Evolutionary conservation across 2,113 vertebrate genomes (phyloP).

Genomic region (Ursus arctos): DNA sequence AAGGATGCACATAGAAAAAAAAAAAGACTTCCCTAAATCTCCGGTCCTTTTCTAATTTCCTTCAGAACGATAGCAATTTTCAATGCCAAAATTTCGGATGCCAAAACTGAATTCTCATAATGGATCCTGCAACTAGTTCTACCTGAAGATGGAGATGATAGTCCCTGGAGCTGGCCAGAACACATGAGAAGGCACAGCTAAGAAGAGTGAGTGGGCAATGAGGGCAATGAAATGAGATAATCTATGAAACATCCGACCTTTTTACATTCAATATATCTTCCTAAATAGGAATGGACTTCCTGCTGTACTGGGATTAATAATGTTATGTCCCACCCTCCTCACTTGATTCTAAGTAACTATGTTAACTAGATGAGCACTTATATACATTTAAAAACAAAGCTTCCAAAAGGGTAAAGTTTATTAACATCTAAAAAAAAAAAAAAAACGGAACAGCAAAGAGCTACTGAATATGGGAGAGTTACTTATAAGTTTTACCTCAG

Average conservation of each 20-base stretch:
- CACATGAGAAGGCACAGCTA: not conserved
- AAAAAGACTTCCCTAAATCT: slow-evolving; percentile 22
- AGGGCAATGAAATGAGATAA: not conserved
- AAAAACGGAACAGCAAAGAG: slow-evolving; percentile 19
- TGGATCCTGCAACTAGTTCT: not conserved
- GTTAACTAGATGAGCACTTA: slow-evolving; percentile 45
- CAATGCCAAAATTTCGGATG: not conserved
- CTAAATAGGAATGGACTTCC: not conserved
- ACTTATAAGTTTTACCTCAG: slow-evolving; percentile 66
- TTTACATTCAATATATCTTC: not conserved
- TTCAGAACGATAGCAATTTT: not conserved
- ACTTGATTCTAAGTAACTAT: slow-evolving; percentile 7
- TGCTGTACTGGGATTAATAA: not conserved
- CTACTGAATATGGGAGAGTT: slow-evolving; percentile 46
- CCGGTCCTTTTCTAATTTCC: slow-evolving; percentile 28
- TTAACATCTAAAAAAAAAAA: slow-evolving; percentile 56
- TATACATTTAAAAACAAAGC: slow-evolving; percentile 42
- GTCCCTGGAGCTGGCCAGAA: not conserved
- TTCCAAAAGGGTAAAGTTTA: slow-evolving; percentile 76
- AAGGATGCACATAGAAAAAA: not conserved
- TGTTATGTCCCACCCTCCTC: not conserved
- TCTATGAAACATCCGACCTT: not conserved
- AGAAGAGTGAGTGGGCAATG: not conserved
- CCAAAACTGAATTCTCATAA: not conserved
- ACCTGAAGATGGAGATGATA: not conserved